phyloP scores from a whole-genome alignment of 2,113 vertebrate species.

The Pardalotus punctatus region DNA sequence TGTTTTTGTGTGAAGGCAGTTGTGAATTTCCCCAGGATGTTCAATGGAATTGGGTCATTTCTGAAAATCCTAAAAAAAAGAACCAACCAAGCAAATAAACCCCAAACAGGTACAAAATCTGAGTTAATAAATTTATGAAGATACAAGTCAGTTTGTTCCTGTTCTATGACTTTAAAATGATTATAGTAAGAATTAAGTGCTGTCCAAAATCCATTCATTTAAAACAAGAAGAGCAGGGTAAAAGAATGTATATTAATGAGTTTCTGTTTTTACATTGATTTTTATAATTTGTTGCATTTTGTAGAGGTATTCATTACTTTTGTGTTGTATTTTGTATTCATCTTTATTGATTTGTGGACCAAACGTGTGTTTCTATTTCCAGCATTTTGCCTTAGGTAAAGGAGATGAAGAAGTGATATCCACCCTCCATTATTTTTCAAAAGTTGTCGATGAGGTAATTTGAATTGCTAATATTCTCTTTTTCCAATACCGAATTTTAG shows the following conservation, averaged over 20 bases:
- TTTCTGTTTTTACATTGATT: background rate
- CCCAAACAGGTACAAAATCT: background rate
- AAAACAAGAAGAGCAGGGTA: background rate
- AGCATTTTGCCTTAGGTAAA: slow-evolving; percentile 98
- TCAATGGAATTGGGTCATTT: background rate
- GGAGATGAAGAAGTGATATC: slow-evolving; percentile 96
- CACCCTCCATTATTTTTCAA: slow-evolving; percentile 90
- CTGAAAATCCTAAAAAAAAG: background rate
- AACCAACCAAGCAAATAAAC: background rate
- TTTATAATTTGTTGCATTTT: background rate
- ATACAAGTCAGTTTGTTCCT: background rate
- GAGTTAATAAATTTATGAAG: background rate
- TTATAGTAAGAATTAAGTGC: background rate
- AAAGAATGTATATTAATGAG: background rate
- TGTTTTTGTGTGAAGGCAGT: background rate
- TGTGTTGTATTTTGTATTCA: background rate
- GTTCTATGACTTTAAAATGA: background rate
- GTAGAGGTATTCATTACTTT: background rate
- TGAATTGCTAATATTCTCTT: background rate
- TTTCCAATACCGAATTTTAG: background rate
- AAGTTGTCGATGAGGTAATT: slow-evolving; percentile 92
- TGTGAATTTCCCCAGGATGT: background rate
- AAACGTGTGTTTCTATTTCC: slow-evolving; percentile 36
- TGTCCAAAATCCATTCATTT: background rate
- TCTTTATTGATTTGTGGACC: background rate